Conservation (phyloP, 2,113 vertebrate genomes). For the Coryphaenoides rupestris region DNA sequence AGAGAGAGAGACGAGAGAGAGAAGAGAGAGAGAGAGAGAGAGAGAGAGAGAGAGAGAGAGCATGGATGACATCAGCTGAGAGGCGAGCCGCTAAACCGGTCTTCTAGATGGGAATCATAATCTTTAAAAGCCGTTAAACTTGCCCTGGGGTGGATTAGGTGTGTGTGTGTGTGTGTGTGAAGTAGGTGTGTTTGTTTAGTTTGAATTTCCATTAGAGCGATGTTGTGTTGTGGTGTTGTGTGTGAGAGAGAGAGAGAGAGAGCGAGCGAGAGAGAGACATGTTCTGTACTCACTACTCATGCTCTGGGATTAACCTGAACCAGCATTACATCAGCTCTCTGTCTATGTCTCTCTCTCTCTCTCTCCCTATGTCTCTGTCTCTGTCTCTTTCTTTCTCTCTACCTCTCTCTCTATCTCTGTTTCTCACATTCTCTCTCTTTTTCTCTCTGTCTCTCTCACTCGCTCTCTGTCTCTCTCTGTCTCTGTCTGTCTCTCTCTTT, state of each 20-base stretch:
- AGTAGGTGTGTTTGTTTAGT: constrained; percentile 42
- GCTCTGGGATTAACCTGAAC: constrained; percentile 28
- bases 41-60: constrained; percentile 3
- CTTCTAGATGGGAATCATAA: constrained; percentile 32
- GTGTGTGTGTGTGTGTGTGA: constrained; percentile 33
- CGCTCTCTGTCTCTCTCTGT: no score
- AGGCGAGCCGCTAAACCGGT: constrained; percentile 53
- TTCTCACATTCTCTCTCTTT: no score
- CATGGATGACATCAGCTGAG: constrained; percentile 49
- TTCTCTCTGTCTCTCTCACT: no score
- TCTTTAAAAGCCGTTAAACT: constrained; percentile 58
- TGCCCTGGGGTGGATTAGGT: constrained; percentile 42
- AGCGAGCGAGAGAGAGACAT: no score
- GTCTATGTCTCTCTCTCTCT: no score
- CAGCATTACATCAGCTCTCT: constrained; percentile 19
- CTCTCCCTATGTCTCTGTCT: no score
- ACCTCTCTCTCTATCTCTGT: no score
- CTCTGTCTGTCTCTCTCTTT: no score
- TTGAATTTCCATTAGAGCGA: constrained; percentile 30
- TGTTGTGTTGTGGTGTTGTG: no score
- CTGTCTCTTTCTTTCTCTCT: no score
- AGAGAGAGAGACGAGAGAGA: background rate
- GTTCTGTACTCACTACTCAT: constrained; percentile 26
- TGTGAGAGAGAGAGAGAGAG: constrained; percentile 50
- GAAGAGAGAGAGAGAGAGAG: background rate